Base-by-base conservation (phyloP, 2,888 invertebrate genomes). In the Mimas tiliae region DNA sequence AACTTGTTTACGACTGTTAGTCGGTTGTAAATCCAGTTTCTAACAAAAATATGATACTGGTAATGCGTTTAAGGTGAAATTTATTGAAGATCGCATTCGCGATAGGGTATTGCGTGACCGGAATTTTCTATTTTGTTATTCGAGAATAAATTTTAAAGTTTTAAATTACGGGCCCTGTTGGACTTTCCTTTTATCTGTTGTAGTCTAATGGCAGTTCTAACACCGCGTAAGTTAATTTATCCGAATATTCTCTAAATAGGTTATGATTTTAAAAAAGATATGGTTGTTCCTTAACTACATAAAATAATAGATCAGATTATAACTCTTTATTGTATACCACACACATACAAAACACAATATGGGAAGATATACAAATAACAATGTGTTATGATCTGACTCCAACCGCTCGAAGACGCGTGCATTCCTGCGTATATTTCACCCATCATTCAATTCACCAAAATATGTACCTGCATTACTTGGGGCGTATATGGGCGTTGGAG, bases 21-120 rank as follows among this genome's bases (percentile, higher is more conserved):
- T 19, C 1, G 19, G 19, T 12, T 38, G 58, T 58, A 58, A 58
- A 58, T 53, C 8, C 6, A n/a, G n/a, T 53, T 27, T 53, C 27
- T 33, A 53, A 53, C 53, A 53, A 53, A 27, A 27, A 33, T 53
- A 42, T 38, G 38, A 42, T 12, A 19, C 9, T 58, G 8, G 33
- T 14, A 58, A 42, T 19, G 27, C 33, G n/a, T 21, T 33, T 48
- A 63, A 27, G 9, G 48, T 33, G 9, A 27, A 63, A 48, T 47
- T 47, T 47, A 63, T 55, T 34, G 27, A 21, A 48, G 48, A 63
- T 48, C 55, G 55, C 62, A 21, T 11, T 16, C 27, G 7, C 38
- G 51, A 64, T 51, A 51, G 51, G 38, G 8, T 11, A 11, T 33
- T n/a, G 64, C 64, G 64, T 64, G 64, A 64, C 51, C 51, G 14